Evolutionary conservation across 2,797 vertebrate genomes (phyloP).

Genomic region (Echeneis naucrates): DNA sequence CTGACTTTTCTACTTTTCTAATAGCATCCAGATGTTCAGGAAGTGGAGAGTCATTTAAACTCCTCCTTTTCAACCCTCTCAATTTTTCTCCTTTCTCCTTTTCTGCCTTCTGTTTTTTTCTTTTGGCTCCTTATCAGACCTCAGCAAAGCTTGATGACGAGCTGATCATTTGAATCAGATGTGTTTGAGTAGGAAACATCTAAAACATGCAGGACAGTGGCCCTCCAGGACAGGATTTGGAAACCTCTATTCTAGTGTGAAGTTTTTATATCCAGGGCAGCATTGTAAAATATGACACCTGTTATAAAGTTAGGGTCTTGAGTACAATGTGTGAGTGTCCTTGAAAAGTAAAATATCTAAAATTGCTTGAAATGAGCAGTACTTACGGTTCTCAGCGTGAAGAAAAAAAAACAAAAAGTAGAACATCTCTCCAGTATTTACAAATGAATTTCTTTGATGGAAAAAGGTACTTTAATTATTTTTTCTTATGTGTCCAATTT

Average conservation of each 20-base stretch:
- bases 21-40: neutral
- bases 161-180: too few relatives aligned
- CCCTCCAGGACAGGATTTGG: too few relatives aligned
- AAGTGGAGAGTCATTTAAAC: neutral
- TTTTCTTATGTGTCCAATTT: constrained; percentile 73
- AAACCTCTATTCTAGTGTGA: too few relatives aligned
- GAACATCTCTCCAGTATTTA: constrained; percentile 56
- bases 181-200: too few relatives aligned
- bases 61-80: neutral
- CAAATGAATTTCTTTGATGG: constrained; percentile 73
- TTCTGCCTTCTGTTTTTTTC: neutral
- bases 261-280: too few relatives aligned
- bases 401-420: neutral
- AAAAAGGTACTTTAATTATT: constrained; percentile 74
- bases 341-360: constrained; percentile 44
- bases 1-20: constrained; percentile 1
- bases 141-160: too few relatives aligned
- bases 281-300: neutral
- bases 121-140: too few relatives aligned
- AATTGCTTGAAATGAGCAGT: constrained; percentile 47
- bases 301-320: constrained; percentile 12
- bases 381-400: constrained; percentile 33
- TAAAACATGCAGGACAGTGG: too few relatives aligned
- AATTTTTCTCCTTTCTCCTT: neutral
- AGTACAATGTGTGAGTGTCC: constrained; percentile 37